These are phyloP conservation scores for Brenthis hecate DNA, from an alignment of 2,888 invertebrate species.

Conservation along the genomic window DNA sequence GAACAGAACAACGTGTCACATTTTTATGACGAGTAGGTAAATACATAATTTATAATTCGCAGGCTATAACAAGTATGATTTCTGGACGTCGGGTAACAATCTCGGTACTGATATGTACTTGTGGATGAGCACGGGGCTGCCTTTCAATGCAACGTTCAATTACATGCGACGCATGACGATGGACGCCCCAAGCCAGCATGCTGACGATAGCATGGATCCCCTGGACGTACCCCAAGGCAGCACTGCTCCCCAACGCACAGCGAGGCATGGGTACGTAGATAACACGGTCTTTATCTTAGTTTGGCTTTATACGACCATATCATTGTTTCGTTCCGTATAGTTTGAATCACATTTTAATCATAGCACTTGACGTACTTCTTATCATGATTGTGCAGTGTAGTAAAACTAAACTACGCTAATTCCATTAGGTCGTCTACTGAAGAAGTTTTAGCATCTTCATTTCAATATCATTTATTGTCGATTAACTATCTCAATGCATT, in stretches of 20 bases:
- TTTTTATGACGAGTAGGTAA: too few relatives aligned
- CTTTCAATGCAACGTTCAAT: constrained; percentile 94
- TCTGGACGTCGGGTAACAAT: constrained; percentile 94
- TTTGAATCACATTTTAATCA: too few relatives aligned
- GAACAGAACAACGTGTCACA: neutral
- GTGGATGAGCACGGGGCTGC: constrained; percentile 94
- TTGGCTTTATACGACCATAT: too few relatives aligned
- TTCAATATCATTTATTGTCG: too few relatives aligned
- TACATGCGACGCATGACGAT: constrained; percentile 85
- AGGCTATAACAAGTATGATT: constrained; percentile 91
- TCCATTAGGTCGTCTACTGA: too few relatives aligned
- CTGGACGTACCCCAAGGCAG: constrained; percentile 87
- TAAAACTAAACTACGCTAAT: too few relatives aligned
- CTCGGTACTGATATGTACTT: constrained; percentile 93
- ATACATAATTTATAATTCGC: constrained; percentile 40
- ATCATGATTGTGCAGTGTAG: too few relatives aligned
- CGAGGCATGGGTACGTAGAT: constrained; percentile 85
- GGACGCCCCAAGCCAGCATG: constrained; percentile 78
- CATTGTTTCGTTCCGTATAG: too few relatives aligned
- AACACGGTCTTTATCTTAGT: neutral
- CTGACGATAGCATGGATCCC: constrained; percentile 83
- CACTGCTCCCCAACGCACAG: constrained; percentile 90
- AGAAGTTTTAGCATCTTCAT: too few relatives aligned
- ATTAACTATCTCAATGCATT: too few relatives aligned
- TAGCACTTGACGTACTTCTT: too few relatives aligned